Evolutionary conservation across 2,797 vertebrate species (phyloP).

Genomic region (Neosalanx taihuensis): DNA sequence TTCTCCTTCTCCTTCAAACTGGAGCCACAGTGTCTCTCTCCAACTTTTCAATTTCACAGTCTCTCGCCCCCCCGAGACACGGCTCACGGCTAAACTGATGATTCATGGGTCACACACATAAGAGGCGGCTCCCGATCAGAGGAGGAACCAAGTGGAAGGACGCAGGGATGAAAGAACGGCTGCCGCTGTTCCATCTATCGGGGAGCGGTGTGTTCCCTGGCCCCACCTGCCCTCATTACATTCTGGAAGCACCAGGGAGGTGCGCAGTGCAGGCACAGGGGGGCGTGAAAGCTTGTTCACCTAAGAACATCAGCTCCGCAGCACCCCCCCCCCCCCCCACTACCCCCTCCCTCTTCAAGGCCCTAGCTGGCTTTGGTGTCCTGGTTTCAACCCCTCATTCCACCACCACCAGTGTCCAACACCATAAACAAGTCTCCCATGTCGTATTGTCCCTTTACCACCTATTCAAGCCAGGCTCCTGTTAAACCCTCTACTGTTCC

Average conservation of each 20-base stretch:
- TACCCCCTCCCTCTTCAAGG: too few species aligned
- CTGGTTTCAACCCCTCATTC: not conserved
- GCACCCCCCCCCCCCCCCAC: too few species aligned
- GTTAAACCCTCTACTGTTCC: too few species aligned
- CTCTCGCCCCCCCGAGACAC: slow-evolving; percentile 9
- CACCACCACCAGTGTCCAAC: too few species aligned
- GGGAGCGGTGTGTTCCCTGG: not conserved
- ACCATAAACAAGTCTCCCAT: too few species aligned
- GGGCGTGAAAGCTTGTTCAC: not conserved
- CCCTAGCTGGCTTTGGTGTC: not conserved
- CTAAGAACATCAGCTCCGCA: not conserved
- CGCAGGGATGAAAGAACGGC: not conserved
- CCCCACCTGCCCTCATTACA: not conserved
- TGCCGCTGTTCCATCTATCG: not conserved
- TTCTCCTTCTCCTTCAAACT: not conserved
- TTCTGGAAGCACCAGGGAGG: not conserved
- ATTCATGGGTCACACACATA: slow-evolving; percentile 20
- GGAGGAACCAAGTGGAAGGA: not conserved
- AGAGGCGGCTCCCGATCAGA: not conserved
- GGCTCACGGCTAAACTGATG: slow-evolving; percentile 16
- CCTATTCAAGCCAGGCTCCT: too few species aligned
- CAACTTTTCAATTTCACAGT: slow-evolving; percentile 17
- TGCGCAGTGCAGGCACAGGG: not conserved
- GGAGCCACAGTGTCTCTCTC: slow-evolving; percentile 2
- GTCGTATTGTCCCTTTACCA: too few species aligned